phyloP scores from a whole-genome alignment of 2,113 vertebrate genomes.

The Heterotilapia buettikoferi region DNA sequence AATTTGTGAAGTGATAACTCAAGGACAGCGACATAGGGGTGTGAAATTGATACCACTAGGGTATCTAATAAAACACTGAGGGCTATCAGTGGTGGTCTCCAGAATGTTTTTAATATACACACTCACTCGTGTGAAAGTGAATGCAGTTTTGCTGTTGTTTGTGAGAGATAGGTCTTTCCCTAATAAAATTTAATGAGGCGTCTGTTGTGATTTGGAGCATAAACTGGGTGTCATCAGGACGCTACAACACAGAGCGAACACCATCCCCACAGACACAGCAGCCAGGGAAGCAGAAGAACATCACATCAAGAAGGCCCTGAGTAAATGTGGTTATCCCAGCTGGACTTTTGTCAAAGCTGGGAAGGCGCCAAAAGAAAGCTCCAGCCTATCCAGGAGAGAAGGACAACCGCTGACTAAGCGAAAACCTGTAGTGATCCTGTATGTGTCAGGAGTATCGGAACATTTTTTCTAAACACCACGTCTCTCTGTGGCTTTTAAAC shows the following conservation, averaged over 20 bases:
- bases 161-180: not conserved
- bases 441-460: fast-evolving
- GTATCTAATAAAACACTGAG: not conserved
- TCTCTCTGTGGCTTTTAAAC: too few species aligned
- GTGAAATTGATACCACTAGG: not conserved
- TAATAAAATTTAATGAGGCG: not conserved
- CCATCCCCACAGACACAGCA: fast-evolving
- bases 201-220: not conserved
- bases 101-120: too few species aligned
- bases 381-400: too few species aligned
- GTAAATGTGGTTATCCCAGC: too few species aligned
- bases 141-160: too few species aligned
- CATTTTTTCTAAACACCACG: too few species aligned
- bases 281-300: not conserved
- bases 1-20: not conserved
- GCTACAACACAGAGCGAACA: not conserved
- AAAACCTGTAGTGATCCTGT: too few species aligned
- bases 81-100: not conserved
- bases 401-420: fast-evolving
- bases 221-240: not conserved
- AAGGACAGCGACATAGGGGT: not conserved
- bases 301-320: not conserved
- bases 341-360: too few species aligned
- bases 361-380: too few species aligned
- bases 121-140: too few species aligned